Conservation (phyloP, 2,113 vertebrate genomes). For the Eonycteris spelaea region DNA sequence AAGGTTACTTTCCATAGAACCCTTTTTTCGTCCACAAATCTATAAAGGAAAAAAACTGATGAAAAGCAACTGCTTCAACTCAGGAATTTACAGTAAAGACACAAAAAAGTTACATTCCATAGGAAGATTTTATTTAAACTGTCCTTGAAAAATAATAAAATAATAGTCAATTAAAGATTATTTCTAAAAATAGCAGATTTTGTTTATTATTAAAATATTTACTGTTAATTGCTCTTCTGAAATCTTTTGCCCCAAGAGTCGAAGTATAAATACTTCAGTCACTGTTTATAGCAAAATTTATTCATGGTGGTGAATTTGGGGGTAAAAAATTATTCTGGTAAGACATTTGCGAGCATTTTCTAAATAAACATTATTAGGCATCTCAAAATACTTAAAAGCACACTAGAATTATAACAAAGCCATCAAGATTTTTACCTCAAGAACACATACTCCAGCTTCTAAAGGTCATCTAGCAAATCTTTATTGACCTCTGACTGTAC, state of each 20-base stretch:
- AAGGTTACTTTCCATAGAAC: background rate
- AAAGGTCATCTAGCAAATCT: background rate
- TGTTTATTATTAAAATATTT: background rate
- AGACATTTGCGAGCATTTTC: background rate
- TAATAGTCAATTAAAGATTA: background rate
- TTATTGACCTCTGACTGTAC: background rate
- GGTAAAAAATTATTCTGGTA: background rate
- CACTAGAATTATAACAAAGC: background rate
- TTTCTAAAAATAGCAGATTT: background rate
- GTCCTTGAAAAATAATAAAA: background rate
- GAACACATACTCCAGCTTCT: background rate
- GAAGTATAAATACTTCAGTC: background rate
- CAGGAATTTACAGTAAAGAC: background rate
- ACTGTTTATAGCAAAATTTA: background rate
- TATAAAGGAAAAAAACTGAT: background rate
- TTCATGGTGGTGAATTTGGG: background rate
- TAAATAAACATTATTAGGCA: background rate
- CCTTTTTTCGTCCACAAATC: background rate
- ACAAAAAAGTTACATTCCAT: background rate
- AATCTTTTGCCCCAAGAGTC: background rate
- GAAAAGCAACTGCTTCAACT: background rate
- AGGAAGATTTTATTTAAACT: conserved; percentile 25
- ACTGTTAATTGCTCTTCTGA: background rate
- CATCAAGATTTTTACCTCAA: background rate
- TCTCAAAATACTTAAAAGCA: background rate